Evolutionary conservation across 2,113 vertebrate genomes (phyloP).

Genomic region (Aldabrachelys gigantea): DNA sequence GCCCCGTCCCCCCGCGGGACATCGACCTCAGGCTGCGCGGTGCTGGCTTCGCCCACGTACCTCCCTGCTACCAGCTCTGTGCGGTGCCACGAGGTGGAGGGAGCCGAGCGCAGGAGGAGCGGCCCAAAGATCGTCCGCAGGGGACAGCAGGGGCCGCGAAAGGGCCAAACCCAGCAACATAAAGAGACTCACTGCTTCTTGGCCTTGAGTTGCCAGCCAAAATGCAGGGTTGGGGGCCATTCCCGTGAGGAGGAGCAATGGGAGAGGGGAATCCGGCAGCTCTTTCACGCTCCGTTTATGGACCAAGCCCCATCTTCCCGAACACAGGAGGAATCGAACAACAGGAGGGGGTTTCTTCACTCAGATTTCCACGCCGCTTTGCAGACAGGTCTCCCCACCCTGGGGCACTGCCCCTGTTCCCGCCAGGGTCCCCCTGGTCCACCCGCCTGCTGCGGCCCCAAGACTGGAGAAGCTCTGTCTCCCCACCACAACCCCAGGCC

Average conservation of each 20-base stretch:
- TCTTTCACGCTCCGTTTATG: background rate
- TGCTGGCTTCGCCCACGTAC: conserved; percentile 61
- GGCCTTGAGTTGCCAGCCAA: no score
- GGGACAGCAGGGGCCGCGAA: no score
- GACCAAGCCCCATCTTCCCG: background rate
- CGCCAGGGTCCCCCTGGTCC: no score
- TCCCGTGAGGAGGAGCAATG: background rate
- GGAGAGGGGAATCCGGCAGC: no score
- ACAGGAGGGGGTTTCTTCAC: background rate
- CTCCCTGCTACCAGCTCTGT: conserved; percentile 60
- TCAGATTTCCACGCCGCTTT: background rate
- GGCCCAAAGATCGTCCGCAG: background rate
- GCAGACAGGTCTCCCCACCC: no score
- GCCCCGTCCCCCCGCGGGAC: fast-evolving
- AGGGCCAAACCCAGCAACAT: no score
- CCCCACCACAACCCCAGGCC: no score
- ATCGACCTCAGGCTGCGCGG: conserved; percentile 25
- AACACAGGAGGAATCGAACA: background rate
- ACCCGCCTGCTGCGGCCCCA: no score
- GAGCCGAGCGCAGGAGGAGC: background rate
- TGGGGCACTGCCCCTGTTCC: fast-evolving
- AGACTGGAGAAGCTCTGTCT: no score
- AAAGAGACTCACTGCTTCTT: no score
- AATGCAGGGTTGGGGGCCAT: background rate
- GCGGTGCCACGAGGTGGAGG: background rate